Base-by-base conservation (phyloP, 2,113 vertebrate species). In the Rhadina sibilatrix region DNA sequence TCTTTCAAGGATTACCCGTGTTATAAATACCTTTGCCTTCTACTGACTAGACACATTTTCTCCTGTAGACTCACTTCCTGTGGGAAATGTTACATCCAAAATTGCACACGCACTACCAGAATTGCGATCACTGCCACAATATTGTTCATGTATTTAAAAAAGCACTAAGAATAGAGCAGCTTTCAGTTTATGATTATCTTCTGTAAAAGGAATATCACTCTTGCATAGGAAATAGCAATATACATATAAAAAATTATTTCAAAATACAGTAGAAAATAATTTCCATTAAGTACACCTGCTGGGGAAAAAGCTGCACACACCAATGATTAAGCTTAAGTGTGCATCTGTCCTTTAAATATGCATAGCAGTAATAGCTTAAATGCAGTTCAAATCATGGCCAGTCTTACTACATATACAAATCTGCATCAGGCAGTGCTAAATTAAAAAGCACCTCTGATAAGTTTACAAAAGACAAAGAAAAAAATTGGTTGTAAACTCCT, bases 21-120 rank as follows among this genome's bases (percentile, higher is more conserved):
- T 96, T 97, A 98, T 98, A 98, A 98, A 98, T 97, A 97, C 94
- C 94, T 98, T 94, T 95, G 83, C 94, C 92, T 96, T 95, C 85
- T 95, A 95, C 93, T 96, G 95, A 98, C 96, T 90, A 97, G 92
- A 97, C 77, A 97, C 47, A 90, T 97, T 97, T 97, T 92, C 93
- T 95, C 95, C 91, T 93, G 80, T 64, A 97, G 86, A 79, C 70
- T 95, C 93, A 97, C 95, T 97, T 97, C 93, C 95, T 98, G 79
- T 94, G 87, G 97, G 96, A 98, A 97, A 83, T 9, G 18, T 63
- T 95, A 90, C 44, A 56, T 59, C 52, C 19, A 97, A 97, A 98
- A 98, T 97, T 88, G 96, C 91, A 96, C 33, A 90, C 2, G 0
- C 33, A 77, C 68, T 88, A 74, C 83, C 79, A 95, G 78, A 96